Base-by-base conservation (phyloP, 2,113 vertebrate species). In the Hyperoodon ampullatus region DNA sequence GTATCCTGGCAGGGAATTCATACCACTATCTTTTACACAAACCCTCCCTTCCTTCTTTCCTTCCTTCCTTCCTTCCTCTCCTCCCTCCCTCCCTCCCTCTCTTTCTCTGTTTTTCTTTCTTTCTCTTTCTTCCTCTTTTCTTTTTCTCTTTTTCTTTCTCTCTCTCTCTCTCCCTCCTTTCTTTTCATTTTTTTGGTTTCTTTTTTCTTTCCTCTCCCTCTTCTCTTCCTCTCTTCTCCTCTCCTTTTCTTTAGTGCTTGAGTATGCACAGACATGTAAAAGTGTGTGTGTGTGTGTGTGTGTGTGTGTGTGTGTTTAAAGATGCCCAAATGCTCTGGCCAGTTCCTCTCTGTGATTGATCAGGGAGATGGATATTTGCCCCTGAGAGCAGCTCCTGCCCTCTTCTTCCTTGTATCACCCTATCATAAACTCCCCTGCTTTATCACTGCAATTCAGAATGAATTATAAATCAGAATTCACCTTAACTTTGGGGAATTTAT, bases 1-100 rank as follows among this genome's bases (percentile, higher is more conserved):
- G 2, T 42, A 44, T 65, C 19, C 4, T 66, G 35, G 44, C 58
- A 42, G 33, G 26, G 47, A 74, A 53, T 55, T 65, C 21, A 61
- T 5, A 71, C 16, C 33, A 3, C 7, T 53, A 2, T 77, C 15
- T 42, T 75, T 75, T 63, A 63, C 28, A 53, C 53, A 55, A 75
- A 42, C 2, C 19, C 12, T 2, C 3, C 7, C 21, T 26, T 2
- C 24, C 23, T 61, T 1, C 9, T 9, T 26, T 12, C 10, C 24
- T 28, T 28, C 24, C 3, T 61, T 11, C 10, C 23, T 11, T n/a
- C n/a, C n/a, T n/a, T n/a, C n/a, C n/a, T n/a, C n/a, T n/a, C n/a
- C n/a, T n/a, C n/a, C n/a, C 21, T 60, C 58, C 6, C 23, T 60
- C 58, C 19, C 7, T 60, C 58, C 0, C 18, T 24, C 10, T 58